phyloP scores from a whole-genome alignment of 2,113 vertebrate genomes.

The Tyrannus savana region DNA sequence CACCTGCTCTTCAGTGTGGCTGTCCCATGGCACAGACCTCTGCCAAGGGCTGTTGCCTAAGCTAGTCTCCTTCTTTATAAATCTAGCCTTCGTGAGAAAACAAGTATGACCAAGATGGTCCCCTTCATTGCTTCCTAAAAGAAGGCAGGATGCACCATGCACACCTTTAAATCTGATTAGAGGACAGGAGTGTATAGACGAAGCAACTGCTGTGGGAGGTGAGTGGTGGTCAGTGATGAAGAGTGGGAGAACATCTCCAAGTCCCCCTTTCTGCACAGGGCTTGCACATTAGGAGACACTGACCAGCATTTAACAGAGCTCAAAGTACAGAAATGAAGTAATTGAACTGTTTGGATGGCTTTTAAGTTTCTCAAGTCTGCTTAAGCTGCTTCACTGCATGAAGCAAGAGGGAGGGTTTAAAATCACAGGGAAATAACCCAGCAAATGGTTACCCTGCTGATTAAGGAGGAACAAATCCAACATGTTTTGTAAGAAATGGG shows the following conservation, averaged over 20 bases:
- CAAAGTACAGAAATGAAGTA: not conserved
- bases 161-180: not conserved
- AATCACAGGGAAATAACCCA: not conserved
- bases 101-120: not conserved
- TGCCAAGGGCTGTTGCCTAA: not conserved
- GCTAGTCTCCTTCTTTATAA: not conserved
- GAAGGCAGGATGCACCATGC: not conserved
- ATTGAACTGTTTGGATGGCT: not conserved
- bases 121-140: not conserved
- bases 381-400: not conserved
- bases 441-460: not conserved
- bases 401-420: not conserved
- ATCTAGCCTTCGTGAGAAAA: not conserved
- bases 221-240: not conserved
- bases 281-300: not conserved
- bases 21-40: not conserved
- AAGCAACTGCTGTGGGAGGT: not conserved
- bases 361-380: not conserved
- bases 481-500: not conserved
- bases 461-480: not conserved
- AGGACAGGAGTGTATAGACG: rapidly evolving
- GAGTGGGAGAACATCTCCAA: not conserved
- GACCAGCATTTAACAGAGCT: not conserved
- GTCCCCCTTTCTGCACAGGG: not conserved
- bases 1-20: not conserved